phyloP scores from a whole-genome alignment of 1,140 invertebrate genomes.

The Frieseomelitta varia region DNA sequence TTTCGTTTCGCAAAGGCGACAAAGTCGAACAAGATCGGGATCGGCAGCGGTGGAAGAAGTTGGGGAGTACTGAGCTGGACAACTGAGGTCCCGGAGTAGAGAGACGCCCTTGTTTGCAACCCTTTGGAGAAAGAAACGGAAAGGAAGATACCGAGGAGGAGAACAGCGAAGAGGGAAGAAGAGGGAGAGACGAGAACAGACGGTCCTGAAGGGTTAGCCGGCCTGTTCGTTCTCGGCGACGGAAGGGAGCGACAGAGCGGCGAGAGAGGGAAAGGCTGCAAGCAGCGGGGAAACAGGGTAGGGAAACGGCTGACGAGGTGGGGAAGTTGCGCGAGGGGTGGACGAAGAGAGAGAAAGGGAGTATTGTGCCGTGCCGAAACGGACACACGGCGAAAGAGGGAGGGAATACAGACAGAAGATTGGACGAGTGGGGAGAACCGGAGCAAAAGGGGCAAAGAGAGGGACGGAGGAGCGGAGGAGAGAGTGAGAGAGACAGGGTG shows the following conservation, averaged over 20 bases:
- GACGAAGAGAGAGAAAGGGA: neutral
- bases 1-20: no score
- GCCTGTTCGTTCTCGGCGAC: neutral
- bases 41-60: neutral
- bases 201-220: slow-evolving; percentile 30
- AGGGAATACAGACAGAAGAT: slow-evolving; percentile 6
- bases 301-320: neutral
- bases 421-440: neutral
- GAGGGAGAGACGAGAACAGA: neutral
- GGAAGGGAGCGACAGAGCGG: slow-evolving; percentile 18
- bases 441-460: neutral
- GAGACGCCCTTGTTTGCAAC: no score
- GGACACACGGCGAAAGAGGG: neutral
- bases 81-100: no score
- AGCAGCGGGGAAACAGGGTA: slow-evolving; percentile 12
- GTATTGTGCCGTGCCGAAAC: slow-evolving; percentile 2
- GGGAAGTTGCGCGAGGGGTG: neutral
- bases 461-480: neutral
- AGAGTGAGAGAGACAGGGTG: slow-evolving; percentile 8
- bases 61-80: no score
- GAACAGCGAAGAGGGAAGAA: neutral
- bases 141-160: neutral
- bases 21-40: no score
- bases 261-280: slow-evolving; percentile 33
- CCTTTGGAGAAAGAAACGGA: neutral